Conservation (phyloP, 2,113 vertebrate genomes). For the Hippocampus zosterae region DNA sequence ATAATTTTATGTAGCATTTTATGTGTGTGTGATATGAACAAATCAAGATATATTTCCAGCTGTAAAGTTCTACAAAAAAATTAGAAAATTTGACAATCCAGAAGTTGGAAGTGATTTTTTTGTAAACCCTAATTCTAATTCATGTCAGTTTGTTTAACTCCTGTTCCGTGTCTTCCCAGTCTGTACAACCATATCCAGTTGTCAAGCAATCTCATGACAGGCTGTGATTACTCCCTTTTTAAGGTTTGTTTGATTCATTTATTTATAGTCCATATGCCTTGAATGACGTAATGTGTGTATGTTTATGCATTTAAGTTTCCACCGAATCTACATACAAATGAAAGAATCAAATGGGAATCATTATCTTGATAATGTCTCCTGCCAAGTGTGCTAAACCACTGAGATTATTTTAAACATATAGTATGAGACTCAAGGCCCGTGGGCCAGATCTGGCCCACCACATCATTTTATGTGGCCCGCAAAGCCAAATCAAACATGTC, state of each 20-base stretch:
- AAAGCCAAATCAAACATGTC: too few relatives aligned
- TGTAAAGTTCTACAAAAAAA: too few relatives aligned
- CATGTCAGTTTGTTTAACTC: not conserved
- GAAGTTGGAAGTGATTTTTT: too few relatives aligned
- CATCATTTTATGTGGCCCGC: too few relatives aligned
- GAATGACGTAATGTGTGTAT: not conserved
- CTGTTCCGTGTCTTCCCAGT: constrained; percentile 58
- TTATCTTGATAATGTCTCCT: not conserved
- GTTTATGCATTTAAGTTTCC: not conserved
- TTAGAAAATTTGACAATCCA: too few relatives aligned
- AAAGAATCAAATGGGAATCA: not conserved
- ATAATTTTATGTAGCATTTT: too few relatives aligned
- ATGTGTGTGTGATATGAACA: too few relatives aligned
- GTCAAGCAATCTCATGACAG: constrained; percentile 97
- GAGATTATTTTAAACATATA: too few relatives aligned
- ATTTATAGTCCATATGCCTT: not conserved
- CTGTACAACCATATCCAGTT: constrained; percentile 98
- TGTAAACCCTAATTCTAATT: not conserved
- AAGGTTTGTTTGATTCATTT: constrained; percentile 76
- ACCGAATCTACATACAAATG: not conserved
- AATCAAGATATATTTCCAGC: too few relatives aligned
- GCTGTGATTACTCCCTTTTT: constrained; percentile 98
- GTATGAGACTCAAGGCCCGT: too few relatives aligned
- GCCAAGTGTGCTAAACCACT: not conserved
- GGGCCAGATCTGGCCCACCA: too few relatives aligned